A percentile compares a stretch with the other conserved stretches of the same genome.
These are phyloP conservation scores for Brachionus angularis DNA, from an alignment of 1,140 invertebrate species.

Conservation along the genomic window DNA sequence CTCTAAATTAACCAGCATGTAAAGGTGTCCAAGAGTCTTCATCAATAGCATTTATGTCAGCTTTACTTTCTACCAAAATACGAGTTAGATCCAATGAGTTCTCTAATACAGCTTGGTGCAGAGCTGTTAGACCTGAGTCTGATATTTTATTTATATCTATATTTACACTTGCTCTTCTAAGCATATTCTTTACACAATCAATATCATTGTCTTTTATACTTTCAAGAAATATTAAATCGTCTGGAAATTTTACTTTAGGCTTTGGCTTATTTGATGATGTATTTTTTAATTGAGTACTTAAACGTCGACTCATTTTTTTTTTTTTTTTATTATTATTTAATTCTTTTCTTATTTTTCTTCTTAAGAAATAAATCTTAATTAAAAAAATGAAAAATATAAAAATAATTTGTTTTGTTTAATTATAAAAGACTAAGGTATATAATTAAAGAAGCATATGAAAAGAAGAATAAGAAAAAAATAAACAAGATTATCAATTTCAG, in stretches of 20 bases:
- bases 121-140: constrained; percentile 49
- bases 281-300: constrained; percentile 41
- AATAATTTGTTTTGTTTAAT: no score
- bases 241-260: constrained; percentile 53
- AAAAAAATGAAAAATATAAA: not conserved
- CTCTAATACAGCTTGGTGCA: constrained; percentile 69
- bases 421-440: no score
- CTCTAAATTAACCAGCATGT: constrained; percentile 47
- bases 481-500: no score
- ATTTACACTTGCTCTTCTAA: constrained; percentile 52
- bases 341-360: not conserved
- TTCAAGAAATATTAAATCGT: constrained; percentile 57
- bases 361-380: not conserved
- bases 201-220: constrained; percentile 57
- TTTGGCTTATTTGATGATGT: constrained; percentile 47
- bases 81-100: constrained; percentile 96
- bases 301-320: constrained; percentile 28
- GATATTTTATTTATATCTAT: constrained; percentile 55
- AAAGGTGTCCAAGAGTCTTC: constrained; percentile 77
- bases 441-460: no score
- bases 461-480: no score
- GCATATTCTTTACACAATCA: constrained; percentile 51
- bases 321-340: not conserved
- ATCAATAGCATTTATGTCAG: constrained; percentile 88
- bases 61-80: constrained; percentile 85